These are phyloP conservation scores for Junco hyemalis DNA, from an alignment of 2,113 vertebrate genomes.

Conservation along the genomic window DNA sequence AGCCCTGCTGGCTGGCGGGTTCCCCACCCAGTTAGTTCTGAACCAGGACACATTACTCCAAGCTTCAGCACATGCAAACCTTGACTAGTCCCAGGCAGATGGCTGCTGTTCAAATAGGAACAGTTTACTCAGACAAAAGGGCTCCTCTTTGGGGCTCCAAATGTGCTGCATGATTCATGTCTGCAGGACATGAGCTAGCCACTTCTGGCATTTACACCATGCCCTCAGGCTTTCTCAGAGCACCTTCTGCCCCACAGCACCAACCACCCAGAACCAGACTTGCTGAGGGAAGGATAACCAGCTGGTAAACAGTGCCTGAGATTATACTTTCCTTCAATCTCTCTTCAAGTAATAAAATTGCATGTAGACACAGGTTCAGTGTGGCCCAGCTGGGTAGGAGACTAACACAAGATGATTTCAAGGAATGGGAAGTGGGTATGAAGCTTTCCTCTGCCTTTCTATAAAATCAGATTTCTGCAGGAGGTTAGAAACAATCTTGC, in stretches of 20 bases:
- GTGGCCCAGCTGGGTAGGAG: neutral
- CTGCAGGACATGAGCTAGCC: neutral
- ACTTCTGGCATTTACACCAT: neutral
- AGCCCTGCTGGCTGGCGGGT: accelerated
- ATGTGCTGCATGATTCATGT: neutral
- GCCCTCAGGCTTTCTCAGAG: neutral
- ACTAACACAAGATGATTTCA: neutral
- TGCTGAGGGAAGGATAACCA: neutral
- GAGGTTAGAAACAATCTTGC: neutral
- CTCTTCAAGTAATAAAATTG: neutral
- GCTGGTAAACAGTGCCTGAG: neutral
- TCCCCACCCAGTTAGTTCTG: neutral
- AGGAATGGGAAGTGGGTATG: neutral
- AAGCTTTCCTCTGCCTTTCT: neutral
- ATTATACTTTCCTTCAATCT: neutral
- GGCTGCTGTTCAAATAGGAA: neutral
- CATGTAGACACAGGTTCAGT: neutral
- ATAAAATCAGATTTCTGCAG: neutral
- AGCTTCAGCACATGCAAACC: neutral
- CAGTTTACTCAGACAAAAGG: neutral
- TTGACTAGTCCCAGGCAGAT: accelerated
- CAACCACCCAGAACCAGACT: neutral
- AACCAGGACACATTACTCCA: accelerated
- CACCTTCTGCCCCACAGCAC: neutral
- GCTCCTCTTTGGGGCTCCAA: neutral